Conservation (phyloP, 2,888 invertebrate species). For the Villa cingulata region DNA sequence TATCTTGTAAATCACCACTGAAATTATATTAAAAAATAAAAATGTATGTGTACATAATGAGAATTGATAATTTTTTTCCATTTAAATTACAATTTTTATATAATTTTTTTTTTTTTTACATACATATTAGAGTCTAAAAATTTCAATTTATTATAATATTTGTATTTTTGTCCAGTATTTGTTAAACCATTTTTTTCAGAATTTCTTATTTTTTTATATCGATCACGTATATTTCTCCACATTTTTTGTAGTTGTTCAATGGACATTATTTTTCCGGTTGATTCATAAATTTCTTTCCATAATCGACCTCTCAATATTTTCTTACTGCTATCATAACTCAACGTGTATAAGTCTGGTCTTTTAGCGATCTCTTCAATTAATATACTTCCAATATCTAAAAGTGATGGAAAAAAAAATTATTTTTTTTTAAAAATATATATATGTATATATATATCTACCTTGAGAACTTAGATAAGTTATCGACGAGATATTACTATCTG, state of each 20-base stretch:
- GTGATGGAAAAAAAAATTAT: neutral
- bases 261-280: slow-evolving; percentile 9
- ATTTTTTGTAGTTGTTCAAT: slow-evolving; percentile 15
- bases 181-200: neutral
- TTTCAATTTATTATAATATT: slow-evolving; percentile 12
- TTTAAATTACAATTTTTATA: no score
- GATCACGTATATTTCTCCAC: slow-evolving; percentile 15
- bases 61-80: no score
- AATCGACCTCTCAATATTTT: slow-evolving; percentile 6
- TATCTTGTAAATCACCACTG: no score
- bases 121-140: no score
- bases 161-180: no score
- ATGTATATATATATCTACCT: neutral
- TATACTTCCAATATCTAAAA: slow-evolving; percentile 14
- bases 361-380: slow-evolving; percentile 14
- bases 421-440: neutral
- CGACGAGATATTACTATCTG: no score
- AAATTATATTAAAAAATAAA: no score
- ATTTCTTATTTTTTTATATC: slow-evolving; percentile 13
- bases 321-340: slow-evolving; percentile 2
- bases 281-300: slow-evolving; percentile 14
- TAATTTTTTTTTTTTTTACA: no score
- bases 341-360: slow-evolving; percentile 13
- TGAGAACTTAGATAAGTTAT: no score
- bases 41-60: no score